Conservation (phyloP, 2,797 vertebrate species). For the Karalla daura region DNA sequence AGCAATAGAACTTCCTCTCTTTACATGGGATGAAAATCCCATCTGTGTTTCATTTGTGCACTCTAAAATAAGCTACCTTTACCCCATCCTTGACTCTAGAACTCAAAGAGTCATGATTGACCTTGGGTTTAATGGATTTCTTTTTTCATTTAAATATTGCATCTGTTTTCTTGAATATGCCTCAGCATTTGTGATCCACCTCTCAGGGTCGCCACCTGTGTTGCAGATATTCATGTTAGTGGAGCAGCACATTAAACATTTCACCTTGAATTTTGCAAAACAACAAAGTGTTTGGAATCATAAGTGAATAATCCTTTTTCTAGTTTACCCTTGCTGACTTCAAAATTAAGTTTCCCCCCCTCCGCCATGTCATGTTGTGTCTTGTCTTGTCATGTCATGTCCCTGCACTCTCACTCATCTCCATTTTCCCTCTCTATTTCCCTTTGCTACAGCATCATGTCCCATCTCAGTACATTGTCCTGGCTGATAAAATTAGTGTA, state of each 20-base stretch:
- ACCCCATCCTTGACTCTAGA: background rate
- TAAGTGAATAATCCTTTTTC: background rate
- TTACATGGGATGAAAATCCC: background rate
- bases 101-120: background rate
- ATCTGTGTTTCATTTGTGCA: background rate
- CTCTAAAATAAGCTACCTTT: background rate
- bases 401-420: background rate
- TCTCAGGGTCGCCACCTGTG: background rate
- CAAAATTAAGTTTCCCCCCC: background rate
- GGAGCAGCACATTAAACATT: conserved; percentile 13
- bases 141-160: conserved; percentile 8
- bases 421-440: background rate
- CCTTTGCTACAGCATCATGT: background rate
- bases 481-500: background rate
- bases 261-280: conserved; percentile 23
- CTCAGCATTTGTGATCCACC: background rate
- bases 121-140: conserved; percentile 8
- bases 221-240: conserved; percentile 10
- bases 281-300: background rate
- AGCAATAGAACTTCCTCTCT: conserved; percentile 4
- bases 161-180: conserved; percentile 10
- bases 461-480: background rate
- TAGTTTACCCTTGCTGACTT: background rate
- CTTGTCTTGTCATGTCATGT: background rate
- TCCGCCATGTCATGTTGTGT: no score